Conservation (phyloP, 2,888 invertebrate genomes). For the Standfussiana lucernea region DNA sequence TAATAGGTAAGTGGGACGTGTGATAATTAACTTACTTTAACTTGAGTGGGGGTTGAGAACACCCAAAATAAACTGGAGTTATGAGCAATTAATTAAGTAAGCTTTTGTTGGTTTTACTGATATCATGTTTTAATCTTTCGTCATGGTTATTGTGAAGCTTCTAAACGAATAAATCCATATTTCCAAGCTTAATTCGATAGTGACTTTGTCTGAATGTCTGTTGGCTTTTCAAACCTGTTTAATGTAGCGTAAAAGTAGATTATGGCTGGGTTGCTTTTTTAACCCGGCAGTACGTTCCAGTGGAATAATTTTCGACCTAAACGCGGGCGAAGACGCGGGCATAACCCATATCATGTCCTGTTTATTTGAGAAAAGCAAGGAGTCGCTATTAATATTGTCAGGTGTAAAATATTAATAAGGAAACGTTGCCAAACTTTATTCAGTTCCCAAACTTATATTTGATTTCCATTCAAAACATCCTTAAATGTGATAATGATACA, state of each 20-base stretch:
- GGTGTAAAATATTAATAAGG: slow-evolving; percentile 8
- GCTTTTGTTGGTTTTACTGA: slow-evolving; percentile 41
- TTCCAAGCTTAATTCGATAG: not conserved
- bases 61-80: slow-evolving; percentile 43
- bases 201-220: not conserved
- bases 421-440: not conserved
- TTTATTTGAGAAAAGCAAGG: not conserved
- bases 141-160: slow-evolving; percentile 36
- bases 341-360: not conserved
- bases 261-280: not conserved
- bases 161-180: not conserved
- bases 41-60: slow-evolving; percentile 24
- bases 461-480: slow-evolving; percentile 6
- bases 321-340: not conserved
- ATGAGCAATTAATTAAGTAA: slow-evolving; percentile 57
- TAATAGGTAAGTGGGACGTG: slow-evolving; percentile 37
- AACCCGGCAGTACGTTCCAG: not conserved
- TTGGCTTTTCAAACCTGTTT: not conserved
- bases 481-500: not conserved
- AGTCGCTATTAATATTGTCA: not conserved
- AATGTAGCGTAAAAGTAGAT: not conserved
- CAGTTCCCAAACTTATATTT: slow-evolving; percentile 2
- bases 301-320: not conserved
- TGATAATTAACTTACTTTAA: slow-evolving; percentile 61
- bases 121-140: slow-evolving; percentile 27